These are phyloP conservation scores for Macroglossus sobrinus DNA, from an alignment of 2,113 vertebrate genomes.

Conservation along the genomic window DNA sequence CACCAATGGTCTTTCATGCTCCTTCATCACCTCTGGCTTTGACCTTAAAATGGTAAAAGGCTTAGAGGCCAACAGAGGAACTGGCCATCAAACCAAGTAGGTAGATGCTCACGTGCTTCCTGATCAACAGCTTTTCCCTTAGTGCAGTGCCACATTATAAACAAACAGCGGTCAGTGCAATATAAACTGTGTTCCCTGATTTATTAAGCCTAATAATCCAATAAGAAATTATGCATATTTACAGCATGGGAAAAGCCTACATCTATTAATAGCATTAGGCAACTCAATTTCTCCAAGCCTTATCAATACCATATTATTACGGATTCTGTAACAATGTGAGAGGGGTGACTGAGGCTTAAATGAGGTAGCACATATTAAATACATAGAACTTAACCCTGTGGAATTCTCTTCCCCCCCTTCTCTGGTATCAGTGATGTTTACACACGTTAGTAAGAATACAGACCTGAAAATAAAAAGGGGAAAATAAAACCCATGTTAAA, in stretches of 20 bases:
- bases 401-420: neutral
- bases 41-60: neutral
- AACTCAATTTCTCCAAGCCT: neutral
- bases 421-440: neutral
- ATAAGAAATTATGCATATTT: neutral
- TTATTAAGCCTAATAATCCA: neutral
- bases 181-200: neutral
- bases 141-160: neutral
- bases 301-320: neutral
- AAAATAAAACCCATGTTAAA: neutral
- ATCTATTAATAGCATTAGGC: neutral
- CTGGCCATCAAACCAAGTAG: neutral
- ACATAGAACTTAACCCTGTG: neutral
- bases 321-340: neutral
- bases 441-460: neutral
- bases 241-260: neutral
- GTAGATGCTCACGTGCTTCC: neutral
- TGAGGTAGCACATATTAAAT: neutral
- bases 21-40: neutral
- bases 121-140: neutral
- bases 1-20: neutral
- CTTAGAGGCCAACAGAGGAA: neutral
- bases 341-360: neutral
- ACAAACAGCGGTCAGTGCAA: neutral
- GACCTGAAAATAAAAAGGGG: neutral